Percentiles rank a stretch among this genome's conserved stretches.
These are phyloP conservation scores for Megaptera novaeangliae DNA, from an alignment of 2,113 vertebrate genomes.

Conservation along the genomic window DNA sequence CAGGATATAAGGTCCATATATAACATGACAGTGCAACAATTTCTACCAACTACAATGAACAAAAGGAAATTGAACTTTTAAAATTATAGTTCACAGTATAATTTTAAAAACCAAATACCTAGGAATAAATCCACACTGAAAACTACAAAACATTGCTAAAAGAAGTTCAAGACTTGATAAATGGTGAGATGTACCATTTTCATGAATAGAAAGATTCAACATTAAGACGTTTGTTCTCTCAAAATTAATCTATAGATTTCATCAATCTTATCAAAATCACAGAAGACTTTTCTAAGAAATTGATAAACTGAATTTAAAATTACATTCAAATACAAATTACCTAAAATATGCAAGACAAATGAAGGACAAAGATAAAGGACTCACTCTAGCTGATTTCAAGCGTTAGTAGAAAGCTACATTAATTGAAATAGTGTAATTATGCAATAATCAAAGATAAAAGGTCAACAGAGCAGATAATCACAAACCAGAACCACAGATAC, in stretches of 20 bases:
- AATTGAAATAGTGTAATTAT: too few species aligned
- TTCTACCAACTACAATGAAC: not conserved
- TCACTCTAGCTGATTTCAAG: not conserved
- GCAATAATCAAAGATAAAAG: not conserved
- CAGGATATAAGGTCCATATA: too few species aligned
- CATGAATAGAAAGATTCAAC: not conserved
- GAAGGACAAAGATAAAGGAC: not conserved
- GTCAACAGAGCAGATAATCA: rapidly evolving
- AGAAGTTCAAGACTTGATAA: not conserved
- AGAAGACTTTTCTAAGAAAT: not conserved
- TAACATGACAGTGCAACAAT: not conserved
- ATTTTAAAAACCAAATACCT: not conserved
- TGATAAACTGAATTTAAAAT: not conserved
- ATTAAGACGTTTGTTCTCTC: not conserved
- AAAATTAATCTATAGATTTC: not conserved
- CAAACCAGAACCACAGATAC: not conserved
- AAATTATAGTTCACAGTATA: not conserved
- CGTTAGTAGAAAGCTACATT: not conserved
- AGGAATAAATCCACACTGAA: not conserved
- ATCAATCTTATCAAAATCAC: not conserved
- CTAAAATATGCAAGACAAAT: not conserved
- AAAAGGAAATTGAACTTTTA: not conserved
- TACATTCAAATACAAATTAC: not conserved
- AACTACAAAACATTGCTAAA: not conserved
- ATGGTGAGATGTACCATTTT: not conserved